Evolutionary conservation across 2,888 invertebrate genomes (phyloP), one percentile per base, ranked within the genome.

Genomic region (Leucoma salicis): DNA sequence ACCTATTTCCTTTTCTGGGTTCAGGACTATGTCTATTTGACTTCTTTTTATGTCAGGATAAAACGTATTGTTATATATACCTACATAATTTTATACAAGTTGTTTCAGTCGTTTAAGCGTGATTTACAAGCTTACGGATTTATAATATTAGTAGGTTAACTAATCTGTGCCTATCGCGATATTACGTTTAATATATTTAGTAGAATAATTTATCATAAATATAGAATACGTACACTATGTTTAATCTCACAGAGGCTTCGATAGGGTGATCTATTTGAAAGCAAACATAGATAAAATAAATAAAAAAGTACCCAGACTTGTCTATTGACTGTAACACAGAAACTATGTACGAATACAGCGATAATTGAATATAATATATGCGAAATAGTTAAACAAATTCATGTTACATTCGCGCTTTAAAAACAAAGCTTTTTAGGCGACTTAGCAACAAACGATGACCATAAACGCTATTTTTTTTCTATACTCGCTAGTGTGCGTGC

Each of bases 401-500:
- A 18, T 31, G 31, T 31, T 25, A 24, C 28, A 16, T 29, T 29
- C 35, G 15, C 31, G 11, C 14, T 14, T 41, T 46, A 31, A 46
- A 59, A 58, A 55, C 48, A 58, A 45, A 48, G 39, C 44, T 35
- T 54, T 77, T 82, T 78, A 70, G 74, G 72, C 77, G 78, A 78
- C 70, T 73, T 82, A 70, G 79, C 77, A 82, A 84, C 84, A 74
- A 71, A 69, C 70, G 63, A 42, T 55, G 46, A 55, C 52, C 48
- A 48, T 57, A 60, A 54, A 13, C 29, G 13, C 7, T 29, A 70
- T 61, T 67, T 68, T 67, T 65, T 59, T 51, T 41, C 39, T 41
- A 31, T 12, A 18, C 18, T 3, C 10, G 39, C 46, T 29, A 16
- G 39, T 8, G 36, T 31, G 21, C 42, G 46, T 47, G 36, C 5